Conservation (phyloP, 2,888 invertebrate genomes). For the Drosophila subquinaria region DNA sequence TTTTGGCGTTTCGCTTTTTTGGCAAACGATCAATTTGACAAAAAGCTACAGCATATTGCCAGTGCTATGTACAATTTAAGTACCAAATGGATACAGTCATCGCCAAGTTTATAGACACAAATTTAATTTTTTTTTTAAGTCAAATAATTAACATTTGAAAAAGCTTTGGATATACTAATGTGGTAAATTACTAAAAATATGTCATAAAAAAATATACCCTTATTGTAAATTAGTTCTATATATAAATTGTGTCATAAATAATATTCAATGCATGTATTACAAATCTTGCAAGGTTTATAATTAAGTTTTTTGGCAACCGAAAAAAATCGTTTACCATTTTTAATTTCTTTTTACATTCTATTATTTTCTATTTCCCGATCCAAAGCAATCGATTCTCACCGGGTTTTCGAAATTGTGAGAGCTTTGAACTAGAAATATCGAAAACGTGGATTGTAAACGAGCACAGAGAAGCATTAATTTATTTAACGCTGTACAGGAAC, state of each 20-base stretch:
- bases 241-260: no score
- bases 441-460: background rate
- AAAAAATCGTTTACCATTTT: background rate
- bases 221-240: background rate
- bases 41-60: constrained; percentile 50
- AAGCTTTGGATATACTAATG: background rate
- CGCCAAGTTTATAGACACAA: constrained; percentile 8
- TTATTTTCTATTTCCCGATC: background rate
- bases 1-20: constrained; percentile 61
- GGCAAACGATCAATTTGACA: constrained; percentile 67
- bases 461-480: constrained; percentile 30
- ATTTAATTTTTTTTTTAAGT: background rate
- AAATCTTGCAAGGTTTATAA: background rate
- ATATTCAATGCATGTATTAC: no score
- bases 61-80: constrained; percentile 38
- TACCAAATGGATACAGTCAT: constrained; percentile 37
- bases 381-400: background rate
- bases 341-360: background rate
- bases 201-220: fast-evolving
- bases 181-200: background rate
- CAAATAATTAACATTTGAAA: background rate
- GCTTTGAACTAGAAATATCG: background rate
- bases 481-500: constrained; percentile 25
- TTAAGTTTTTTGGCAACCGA: background rate
- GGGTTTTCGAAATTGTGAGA: constrained; percentile 18